Conservation (phyloP, 2,888 invertebrate genomes). For the Lobophora halterata region DNA sequence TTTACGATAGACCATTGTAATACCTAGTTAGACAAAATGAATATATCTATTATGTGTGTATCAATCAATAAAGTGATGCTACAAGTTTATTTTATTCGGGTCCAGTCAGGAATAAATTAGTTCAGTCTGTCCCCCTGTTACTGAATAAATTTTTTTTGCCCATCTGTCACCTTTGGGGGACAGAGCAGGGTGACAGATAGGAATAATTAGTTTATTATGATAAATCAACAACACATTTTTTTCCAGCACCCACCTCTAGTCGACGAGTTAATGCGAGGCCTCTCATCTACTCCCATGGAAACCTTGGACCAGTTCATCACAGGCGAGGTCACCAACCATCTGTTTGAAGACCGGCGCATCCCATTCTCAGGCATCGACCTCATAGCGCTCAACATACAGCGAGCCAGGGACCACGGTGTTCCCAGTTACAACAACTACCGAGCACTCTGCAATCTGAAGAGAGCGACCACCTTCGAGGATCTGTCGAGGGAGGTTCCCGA, state of each 20-base stretch:
- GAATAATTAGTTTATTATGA: too few relatives aligned
- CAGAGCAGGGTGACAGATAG: too few relatives aligned
- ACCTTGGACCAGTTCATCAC: conserved; percentile 96
- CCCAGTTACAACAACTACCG: conserved; percentile 95
- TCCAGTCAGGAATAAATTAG: too few relatives aligned
- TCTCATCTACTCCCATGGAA: conserved; percentile 95
- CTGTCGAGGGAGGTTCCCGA: conserved; percentile 92
- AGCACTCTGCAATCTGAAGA: conserved; percentile 92
- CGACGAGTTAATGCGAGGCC: conserved; percentile 92
- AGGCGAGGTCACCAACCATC: conserved; percentile 96
- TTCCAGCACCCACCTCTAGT: conserved; percentile 84
- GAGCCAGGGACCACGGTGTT: conserved; percentile 93
- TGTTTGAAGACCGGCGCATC: conserved; percentile 93
- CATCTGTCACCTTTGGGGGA: too few relatives aligned
- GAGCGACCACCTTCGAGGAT: conserved; percentile 92
- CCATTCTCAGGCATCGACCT: conserved; percentile 96
- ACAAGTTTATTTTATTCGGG: too few relatives aligned
- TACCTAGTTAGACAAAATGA: too few relatives aligned
- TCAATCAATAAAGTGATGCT: too few relatives aligned
- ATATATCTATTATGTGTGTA: too few relatives aligned
- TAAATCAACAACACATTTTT: too few relatives aligned
- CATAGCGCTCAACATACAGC: conserved; percentile 93
- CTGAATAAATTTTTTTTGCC: too few relatives aligned
- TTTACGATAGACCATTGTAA: too few relatives aligned
- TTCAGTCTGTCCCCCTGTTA: too few relatives aligned